Evolutionary conservation across 2,797 vertebrate species (phyloP).

Genomic region (Phoxinus dragarum): DNA sequence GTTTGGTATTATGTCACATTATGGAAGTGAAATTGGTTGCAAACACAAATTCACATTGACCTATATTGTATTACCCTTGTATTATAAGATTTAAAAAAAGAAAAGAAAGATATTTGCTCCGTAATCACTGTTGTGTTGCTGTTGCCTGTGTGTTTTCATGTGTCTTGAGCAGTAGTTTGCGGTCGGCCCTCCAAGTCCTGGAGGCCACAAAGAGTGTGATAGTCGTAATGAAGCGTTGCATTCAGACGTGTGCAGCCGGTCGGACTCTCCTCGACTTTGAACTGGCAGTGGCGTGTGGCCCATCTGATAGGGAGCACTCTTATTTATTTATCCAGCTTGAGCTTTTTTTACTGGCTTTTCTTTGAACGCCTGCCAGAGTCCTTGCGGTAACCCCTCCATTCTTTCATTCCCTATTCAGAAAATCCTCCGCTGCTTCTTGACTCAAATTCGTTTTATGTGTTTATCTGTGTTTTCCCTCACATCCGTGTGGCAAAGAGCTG

Average conservation of each 20-base stretch:
- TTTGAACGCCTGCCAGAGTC: conserved; percentile 62
- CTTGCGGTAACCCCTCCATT: conserved; percentile 57
- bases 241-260: conserved; percentile 54
- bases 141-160: conserved; percentile 29
- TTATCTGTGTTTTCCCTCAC: conserved; percentile 56
- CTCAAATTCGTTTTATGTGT: conserved; percentile 43
- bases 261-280: conserved; percentile 52
- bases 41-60: not conserved
- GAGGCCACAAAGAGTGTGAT: conserved; percentile 54
- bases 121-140: not conserved
- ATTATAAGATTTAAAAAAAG: too few species aligned
- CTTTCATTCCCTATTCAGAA: conserved; percentile 51
- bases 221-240: conserved; percentile 57
- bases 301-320: conserved; percentile 58
- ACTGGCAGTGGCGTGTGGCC: conserved; percentile 51
- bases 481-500: conserved; percentile 30
- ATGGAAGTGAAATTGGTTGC: not conserved
- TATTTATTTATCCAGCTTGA: conserved; percentile 62
- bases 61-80: too few species aligned
- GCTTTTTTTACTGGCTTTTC: conserved; percentile 54
- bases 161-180: conserved; percentile 24
- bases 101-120: not conserved
- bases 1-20: not conserved
- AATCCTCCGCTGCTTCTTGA: conserved; percentile 37
- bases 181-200: conserved; percentile 38